A percentile compares a stretch with the other conserved stretches of the same genome.
phyloP scores from a whole-genome alignment of 1,140 invertebrate genomes.

The Ephestia elutella region DNA sequence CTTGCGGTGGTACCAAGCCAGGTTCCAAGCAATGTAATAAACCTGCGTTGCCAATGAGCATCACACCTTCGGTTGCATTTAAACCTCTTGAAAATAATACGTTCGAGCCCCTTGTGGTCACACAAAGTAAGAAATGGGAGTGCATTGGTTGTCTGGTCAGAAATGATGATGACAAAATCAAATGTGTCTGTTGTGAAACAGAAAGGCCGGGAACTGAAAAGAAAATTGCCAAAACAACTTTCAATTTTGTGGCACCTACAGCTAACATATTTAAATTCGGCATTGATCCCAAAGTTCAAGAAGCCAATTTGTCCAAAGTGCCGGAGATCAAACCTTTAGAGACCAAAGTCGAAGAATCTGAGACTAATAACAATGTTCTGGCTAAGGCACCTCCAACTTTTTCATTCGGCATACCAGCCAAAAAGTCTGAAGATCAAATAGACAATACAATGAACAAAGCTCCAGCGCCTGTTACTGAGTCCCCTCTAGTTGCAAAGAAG shows the following conservation, averaged over 20 bases:
- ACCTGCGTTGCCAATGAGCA: conserved; percentile 22
- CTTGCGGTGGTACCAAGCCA: conserved; percentile 73
- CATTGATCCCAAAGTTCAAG: conserved; percentile 47
- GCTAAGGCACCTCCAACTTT: conserved; percentile 41
- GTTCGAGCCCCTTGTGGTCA: conserved; percentile 29
- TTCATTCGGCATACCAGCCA: conserved; percentile 51
- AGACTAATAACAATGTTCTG: conserved; percentile 52
- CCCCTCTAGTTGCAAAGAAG: not conserved
- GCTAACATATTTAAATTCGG: conserved; percentile 66
- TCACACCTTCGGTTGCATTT: conserved; percentile 13
- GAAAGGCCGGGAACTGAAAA: conserved; percentile 73
- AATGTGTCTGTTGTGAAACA: conserved; percentile 82
- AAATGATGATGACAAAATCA: conserved; percentile 74
- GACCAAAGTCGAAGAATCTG: conserved; percentile 24
- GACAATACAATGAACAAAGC: conserved; percentile 13
- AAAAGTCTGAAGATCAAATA: conserved; percentile 24
- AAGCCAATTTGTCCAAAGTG: conserved; percentile 25
- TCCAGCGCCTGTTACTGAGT: not conserved
- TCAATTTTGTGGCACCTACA: conserved; percentile 39
- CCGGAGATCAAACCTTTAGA: conserved; percentile 20
- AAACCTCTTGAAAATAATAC: conserved; percentile 1
- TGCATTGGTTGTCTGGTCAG: conserved; percentile 80
- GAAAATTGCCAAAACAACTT: conserved; percentile 28
- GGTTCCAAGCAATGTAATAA: conserved; percentile 30
- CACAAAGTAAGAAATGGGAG: conserved; percentile 76